Evolutionary conservation across 2,888 invertebrate species (phyloP).

Genomic region (Callosobruchus maculatus): DNA sequence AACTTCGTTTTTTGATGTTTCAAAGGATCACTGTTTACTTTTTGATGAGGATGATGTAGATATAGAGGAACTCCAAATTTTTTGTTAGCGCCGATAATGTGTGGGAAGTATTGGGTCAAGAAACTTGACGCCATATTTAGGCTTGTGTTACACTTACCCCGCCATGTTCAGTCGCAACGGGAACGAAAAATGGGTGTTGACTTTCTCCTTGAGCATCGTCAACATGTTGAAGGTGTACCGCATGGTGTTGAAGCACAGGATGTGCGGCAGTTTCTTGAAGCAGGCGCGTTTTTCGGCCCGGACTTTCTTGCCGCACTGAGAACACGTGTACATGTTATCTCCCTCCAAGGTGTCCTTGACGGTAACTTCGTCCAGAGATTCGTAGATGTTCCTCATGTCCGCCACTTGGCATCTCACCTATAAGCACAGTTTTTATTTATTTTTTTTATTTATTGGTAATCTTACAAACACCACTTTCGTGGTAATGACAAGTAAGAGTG

Average conservation of each 20-base stretch:
- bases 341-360: slow-evolving; percentile 95
- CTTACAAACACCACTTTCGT: too few species aligned
- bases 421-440: neutral
- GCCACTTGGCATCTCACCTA: slow-evolving; percentile 82
- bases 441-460: too few species aligned
- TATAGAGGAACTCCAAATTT: too few species aligned
- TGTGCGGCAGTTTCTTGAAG: slow-evolving; percentile 88
- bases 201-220: slow-evolving; percentile 95
- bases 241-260: slow-evolving; percentile 95
- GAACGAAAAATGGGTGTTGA: slow-evolving; percentile 95
- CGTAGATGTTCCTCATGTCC: slow-evolving; percentile 93
- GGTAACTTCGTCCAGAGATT: slow-evolving; percentile 93
- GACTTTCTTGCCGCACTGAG: slow-evolving; percentile 92
- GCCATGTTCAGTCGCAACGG: slow-evolving; percentile 92
- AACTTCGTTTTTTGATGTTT: too few species aligned
- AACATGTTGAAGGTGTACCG: slow-evolving; percentile 96
- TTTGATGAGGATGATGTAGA: too few species aligned
- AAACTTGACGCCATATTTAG: too few species aligned
- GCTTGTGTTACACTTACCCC: slow-evolving; percentile 72
- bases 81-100: too few species aligned
- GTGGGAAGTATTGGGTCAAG: too few species aligned
- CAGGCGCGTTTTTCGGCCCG: slow-evolving; percentile 83
- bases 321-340: slow-evolving; percentile 97
- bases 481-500: too few species aligned
- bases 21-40: too few species aligned